A percentile compares a stretch with the other conserved stretches of the same genome.
These are phyloP conservation scores for Protaetia brevitarsis DNA, from an alignment of 1,140 invertebrate genomes.

Conservation along the genomic window DNA sequence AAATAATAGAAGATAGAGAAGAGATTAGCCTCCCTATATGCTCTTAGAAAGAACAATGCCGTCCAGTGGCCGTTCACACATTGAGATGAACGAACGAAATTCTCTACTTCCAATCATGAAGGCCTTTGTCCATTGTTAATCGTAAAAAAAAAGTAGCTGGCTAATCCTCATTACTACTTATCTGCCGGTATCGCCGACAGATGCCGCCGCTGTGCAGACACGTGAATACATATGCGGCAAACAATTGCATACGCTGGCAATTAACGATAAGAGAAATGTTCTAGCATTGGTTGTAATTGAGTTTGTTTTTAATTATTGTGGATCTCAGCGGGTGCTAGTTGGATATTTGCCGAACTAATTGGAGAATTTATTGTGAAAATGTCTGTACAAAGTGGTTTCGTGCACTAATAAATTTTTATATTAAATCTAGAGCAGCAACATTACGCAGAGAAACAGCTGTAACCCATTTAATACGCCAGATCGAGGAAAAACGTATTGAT, in stretches of 20 bases:
- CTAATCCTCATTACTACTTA: constrained; percentile 16
- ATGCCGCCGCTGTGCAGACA: neutral
- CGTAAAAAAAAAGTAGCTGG: neutral
- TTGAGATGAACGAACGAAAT: neutral
- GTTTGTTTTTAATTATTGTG: constrained; percentile 10
- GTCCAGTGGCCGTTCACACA: neutral
- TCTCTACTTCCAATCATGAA: neutral
- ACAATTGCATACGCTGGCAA: neutral
- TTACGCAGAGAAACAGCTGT: too few relatives aligned
- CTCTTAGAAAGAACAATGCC: constrained; percentile 8
- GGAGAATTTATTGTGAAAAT: too few relatives aligned
- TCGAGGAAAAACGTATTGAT: too few relatives aligned
- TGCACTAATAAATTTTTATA: too few relatives aligned
- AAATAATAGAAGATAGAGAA: neutral
- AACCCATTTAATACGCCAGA: too few relatives aligned
- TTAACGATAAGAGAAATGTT: neutral
- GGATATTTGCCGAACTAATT: too few relatives aligned
- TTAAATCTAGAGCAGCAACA: too few relatives aligned
- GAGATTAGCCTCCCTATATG: neutral
- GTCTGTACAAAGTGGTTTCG: too few relatives aligned
- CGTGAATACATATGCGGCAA: neutral
- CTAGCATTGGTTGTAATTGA: constrained; percentile 3
- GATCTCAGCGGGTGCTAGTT: too few relatives aligned
- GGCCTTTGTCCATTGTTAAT: constrained; percentile 3
- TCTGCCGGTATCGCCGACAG: neutral